Percentiles rank a stretch among this genome's conserved stretches.
These are phyloP conservation scores for Synaphobranchus kaupii DNA, from an alignment of 2,797 vertebrate species.

Conservation along the genomic window DNA sequence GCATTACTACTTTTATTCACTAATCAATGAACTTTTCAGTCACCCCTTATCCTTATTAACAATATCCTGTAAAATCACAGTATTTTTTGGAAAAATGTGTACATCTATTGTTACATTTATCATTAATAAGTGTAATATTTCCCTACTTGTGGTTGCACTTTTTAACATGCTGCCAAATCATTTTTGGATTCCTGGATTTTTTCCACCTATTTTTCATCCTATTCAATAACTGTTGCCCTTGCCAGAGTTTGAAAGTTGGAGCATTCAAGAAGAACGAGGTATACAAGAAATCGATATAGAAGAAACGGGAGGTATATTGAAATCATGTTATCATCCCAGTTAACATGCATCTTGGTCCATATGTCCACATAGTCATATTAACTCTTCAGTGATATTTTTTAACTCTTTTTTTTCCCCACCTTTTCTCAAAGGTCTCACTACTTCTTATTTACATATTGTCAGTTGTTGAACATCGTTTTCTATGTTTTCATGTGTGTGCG, in stretches of 20 bases:
- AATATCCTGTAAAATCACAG: not conserved
- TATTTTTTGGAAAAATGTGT: not conserved
- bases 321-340: conserved; percentile 32
- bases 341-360: conserved; percentile 23
- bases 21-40: conserved; percentile 10
- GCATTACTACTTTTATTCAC: not conserved
- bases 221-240: conserved; percentile 53
- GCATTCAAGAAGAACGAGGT: conserved; percentile 58
- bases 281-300: conserved; percentile 57
- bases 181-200: conserved; percentile 25
- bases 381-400: not conserved
- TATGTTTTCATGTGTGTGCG: not conserved
- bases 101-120: not conserved
- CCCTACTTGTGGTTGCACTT: not conserved
- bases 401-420: not conserved
- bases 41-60: not conserved
- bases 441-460: not conserved
- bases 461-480: not conserved
- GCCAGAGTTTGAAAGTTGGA: conserved; percentile 69
- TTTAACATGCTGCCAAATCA: conserved; percentile 24
- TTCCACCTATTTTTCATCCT: conserved; percentile 21
- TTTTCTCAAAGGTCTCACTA: conserved; percentile 23
- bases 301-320: conserved; percentile 62
- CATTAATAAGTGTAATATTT: not conserved
- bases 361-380: not conserved